These are phyloP conservation scores for Xyrichtys novacula DNA, from an alignment of 2,797 vertebrate genomes.

Conservation along the genomic window DNA sequence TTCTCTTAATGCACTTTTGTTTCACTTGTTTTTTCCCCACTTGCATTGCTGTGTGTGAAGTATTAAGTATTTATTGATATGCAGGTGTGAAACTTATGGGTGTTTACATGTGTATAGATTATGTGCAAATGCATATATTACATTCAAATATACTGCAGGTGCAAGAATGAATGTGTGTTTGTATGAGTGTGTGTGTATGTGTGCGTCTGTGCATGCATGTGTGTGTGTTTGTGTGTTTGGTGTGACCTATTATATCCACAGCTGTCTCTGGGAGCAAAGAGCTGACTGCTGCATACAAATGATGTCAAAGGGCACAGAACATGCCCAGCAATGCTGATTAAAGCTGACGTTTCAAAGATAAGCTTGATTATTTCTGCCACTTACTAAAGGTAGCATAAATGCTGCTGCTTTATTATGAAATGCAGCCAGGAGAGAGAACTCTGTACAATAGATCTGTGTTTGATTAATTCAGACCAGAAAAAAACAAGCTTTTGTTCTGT, in stretches of 20 bases:
- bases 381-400: constrained; percentile 58
- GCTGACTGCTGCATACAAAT: constrained; percentile 54
- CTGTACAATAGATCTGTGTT: constrained; percentile 24
- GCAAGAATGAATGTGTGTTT: too few species aligned
- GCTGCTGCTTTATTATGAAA: constrained; percentile 50
- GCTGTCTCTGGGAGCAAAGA: constrained; percentile 50
- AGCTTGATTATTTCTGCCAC: constrained; percentile 68
- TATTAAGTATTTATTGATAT: not conserved
- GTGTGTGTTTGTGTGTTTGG: constrained; percentile 4
- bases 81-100: not conserved
- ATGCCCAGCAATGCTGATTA: constrained; percentile 56
- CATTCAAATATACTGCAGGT: constrained; percentile 9
- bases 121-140: constrained; percentile 1
- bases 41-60: not conserved
- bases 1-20: not conserved
- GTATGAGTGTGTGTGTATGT: constrained; percentile 6
- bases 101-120: not conserved
- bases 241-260: constrained; percentile 52
- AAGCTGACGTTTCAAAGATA: constrained; percentile 58
- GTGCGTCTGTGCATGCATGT: constrained; percentile 5
- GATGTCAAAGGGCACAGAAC: constrained; percentile 63
- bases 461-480: constrained; percentile 43
- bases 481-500: constrained; percentile 4
- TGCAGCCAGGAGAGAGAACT: constrained; percentile 27
- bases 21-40: not conserved